Evolutionary conservation across 2,113 vertebrate genomes (phyloP), one percentile per base, ranked within the genome.

Genomic region (Corynorhinus townsendii): DNA sequence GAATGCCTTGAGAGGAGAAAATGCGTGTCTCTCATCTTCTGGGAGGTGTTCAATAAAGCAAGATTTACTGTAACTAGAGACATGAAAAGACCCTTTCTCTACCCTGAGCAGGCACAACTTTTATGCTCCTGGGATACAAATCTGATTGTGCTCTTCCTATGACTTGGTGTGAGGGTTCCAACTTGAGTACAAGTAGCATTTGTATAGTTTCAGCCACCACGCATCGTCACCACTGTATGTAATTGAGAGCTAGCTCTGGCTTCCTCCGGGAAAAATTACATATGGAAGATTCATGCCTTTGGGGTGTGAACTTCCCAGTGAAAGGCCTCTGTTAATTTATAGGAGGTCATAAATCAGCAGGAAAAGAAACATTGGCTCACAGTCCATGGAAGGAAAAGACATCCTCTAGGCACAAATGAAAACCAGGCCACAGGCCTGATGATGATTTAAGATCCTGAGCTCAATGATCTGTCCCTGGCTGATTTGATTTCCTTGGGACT

Each of bases 291-390:
- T 97, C 96, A 95, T 97, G 96, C 91, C 86, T 97, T 92, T 43
- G 88, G 91, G 96, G 97, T 92, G 80, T 71, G 69, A 81, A 49
- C 30, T 75, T 95, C 86, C 83, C 84, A 83, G 56, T 95, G 97
- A 95, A 96, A 97, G 90, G 24, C 38, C 64, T 90, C 89, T 94
- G 86, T 95, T 97, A 96, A 97, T 96, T 97, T 97, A 97, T 96
- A 91, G 62, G 49, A 89, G 86, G 86, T 71, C 64, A 95, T 97
- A 96, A 95, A 97, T 97, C 94, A 97, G 75, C 69, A 68, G 79
- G 86, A 96, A 94, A 97, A 96, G 93, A 96, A 97, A 97, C 86
- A 96, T 93, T 96, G 96, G 96, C 95, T 96, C 93, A 54, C 43
- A 93, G 6, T 33, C 69, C 79, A 80, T 86, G 94, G 95, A 92